Base-by-base conservation (phyloP, 1,140 invertebrate genomes). In the Cotesia glomerata region DNA sequence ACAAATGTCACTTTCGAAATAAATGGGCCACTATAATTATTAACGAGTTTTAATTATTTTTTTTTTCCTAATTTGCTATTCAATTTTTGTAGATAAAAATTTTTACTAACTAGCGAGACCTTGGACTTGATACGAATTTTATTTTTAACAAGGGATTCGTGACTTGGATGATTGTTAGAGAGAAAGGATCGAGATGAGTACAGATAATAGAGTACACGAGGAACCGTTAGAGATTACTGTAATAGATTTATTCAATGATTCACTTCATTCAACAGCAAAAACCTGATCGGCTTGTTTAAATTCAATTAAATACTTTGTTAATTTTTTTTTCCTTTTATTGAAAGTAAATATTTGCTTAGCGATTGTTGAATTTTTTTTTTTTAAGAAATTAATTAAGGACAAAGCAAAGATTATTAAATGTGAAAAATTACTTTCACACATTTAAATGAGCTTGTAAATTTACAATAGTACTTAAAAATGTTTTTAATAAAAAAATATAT, bases 211-310 rank as follows among this genome's bases (percentile, higher is more conserved):
- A 32, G 14, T 79, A 78, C 77, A 51, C 74, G 62, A 77, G 77
- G 66, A 75, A 80, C 77, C 76, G 79, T 81, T 81, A 82, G 70
- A 66, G 62, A 69, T 67, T 58, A 65, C 72, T 51, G 5, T 11
- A 45, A 13, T 45, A 63, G 11, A n/a, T 16, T 35, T 16, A 58
- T 66, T 49, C 64, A 35, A 63, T 65, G 71, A 78, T 76, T 76
- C 69, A 75, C 71, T 73, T 76, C 61, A 69, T 65, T 69, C 76
- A 76, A 76, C 73, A 75, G 52, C 32, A 18, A 26, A 26, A 26
- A 51, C 9, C 35, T 13, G 35, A 5, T 39, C 49, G n/a, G 54
- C 49, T 18, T 4, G 62, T 61, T 70, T 7, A 0, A 16, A 14
- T 56, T 18, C 5, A 13, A 8, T 54, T 18, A 8, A 14, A 3